These are phyloP conservation scores for Chondrosia reniformis DNA, from an alignment of 37 sponge, comb jelly and placozoan species.

Conservation along the genomic window DNA sequence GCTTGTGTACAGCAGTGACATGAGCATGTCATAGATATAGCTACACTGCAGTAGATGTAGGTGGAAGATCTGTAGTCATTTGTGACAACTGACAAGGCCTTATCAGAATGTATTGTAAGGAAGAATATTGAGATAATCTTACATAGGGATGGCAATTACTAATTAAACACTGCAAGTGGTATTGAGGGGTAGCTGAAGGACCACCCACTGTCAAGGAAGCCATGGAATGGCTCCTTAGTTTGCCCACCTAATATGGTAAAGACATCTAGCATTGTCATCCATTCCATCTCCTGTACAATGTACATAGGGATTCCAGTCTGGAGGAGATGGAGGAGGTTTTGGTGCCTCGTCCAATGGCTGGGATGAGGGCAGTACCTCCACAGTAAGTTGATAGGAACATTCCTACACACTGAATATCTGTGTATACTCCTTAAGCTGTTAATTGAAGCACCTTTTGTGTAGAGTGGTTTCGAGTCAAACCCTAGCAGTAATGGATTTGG, in stretches of 20 bases:
- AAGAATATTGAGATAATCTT: too few relatives aligned
- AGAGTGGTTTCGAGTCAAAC: not conserved
- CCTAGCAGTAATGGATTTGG: not conserved
- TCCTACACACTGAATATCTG: not conserved
- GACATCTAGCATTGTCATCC: not conserved
- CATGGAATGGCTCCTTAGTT: not conserved
- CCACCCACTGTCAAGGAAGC: too few relatives aligned
- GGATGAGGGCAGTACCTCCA: not conserved
- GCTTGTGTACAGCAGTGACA: too few relatives aligned
- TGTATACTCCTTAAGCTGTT: not conserved
- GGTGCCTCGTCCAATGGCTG: conserved; percentile 18
- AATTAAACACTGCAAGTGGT: too few relatives aligned
- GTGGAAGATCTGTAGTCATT: too few relatives aligned
- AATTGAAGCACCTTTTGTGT: not conserved
- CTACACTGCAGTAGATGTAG: too few relatives aligned
- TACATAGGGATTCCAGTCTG: not conserved
- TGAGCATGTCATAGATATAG: too few relatives aligned
- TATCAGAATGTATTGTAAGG: too few relatives aligned
- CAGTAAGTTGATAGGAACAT: not conserved
- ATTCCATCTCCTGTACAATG: too few relatives aligned
- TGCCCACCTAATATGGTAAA: not conserved
- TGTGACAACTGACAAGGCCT: too few relatives aligned
- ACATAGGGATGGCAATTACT: too few relatives aligned
- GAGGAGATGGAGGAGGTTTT: conserved; percentile 1
- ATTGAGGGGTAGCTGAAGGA: too few relatives aligned